phyloP scores from a whole-genome alignment of 2,888 invertebrate genomes.

The Petrolisthes manimaculis region DNA sequence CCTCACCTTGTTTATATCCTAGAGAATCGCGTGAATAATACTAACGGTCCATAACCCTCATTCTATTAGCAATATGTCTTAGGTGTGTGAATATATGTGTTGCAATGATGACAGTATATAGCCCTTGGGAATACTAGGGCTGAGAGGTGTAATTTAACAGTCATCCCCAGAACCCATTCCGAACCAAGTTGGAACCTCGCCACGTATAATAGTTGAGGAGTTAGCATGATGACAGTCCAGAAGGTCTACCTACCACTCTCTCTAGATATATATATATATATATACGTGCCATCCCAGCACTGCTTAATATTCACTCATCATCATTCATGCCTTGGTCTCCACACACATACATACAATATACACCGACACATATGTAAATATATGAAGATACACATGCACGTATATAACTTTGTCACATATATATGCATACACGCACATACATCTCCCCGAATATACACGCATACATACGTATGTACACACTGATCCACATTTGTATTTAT shows the following conservation, averaged over 20 bases:
- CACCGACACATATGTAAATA: neutral
- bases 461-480: conserved; percentile 14
- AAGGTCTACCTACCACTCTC: too few relatives aligned
- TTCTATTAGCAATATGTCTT: too few relatives aligned
- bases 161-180: neutral
- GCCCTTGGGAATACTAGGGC: too few relatives aligned
- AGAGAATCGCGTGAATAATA: too few relatives aligned
- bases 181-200: conserved; percentile 13
- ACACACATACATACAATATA: neutral
- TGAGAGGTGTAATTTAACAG: neutral
- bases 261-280: conserved; percentile 17
- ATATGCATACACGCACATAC: neutral
- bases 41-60: too few relatives aligned
- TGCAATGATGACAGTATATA: too few relatives aligned
- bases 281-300: neutral
- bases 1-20: too few relatives aligned
- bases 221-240: neutral
- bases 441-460: neutral
- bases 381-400: neutral
- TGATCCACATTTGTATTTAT: conserved; percentile 2
- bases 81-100: too few relatives aligned
- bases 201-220: neutral
- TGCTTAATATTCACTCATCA: conserved; percentile 7
- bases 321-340: conserved; percentile 14
- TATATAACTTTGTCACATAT: neutral